Evolutionary conservation across 53 echinoderm and acorn worm species (phyloP).

Genomic region (Zoroaster sp.): DNA sequence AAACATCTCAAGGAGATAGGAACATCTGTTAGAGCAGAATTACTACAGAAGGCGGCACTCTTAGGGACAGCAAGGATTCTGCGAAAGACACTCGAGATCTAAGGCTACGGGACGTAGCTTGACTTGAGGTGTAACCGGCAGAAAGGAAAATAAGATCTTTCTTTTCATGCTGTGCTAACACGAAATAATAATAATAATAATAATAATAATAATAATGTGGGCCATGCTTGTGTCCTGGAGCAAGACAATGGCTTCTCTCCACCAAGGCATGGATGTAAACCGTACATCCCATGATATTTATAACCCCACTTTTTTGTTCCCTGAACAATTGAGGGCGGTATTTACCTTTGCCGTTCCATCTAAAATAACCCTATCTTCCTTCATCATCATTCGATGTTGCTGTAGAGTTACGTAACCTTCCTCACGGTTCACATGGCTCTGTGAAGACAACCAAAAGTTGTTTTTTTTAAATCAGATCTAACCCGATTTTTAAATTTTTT

Average conservation of each 20-base stretch:
- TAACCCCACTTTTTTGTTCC: no score
- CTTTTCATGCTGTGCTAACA: not conserved
- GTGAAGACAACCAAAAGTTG: not conserved
- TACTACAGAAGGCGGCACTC: no score
- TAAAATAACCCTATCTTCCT: constrained; percentile 78
- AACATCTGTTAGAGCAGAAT: no score
- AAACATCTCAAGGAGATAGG: no score
- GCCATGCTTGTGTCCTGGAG: not conserved
- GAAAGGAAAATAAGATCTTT: not conserved
- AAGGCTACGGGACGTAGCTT: no score
- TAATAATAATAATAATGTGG: not conserved
- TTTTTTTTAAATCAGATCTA: not conserved
- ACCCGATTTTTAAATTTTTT: no score
- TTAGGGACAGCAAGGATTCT: no score
- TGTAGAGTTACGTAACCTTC: constrained; percentile 88
- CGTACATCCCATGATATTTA: not conserved
- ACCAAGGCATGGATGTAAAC: not conserved
- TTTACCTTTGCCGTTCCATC: constrained; percentile 85
- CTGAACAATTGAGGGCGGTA: not conserved
- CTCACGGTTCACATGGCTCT: constrained; percentile 91
- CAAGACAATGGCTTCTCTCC: not conserved
- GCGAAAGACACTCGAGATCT: no score
- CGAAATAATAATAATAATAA: not conserved
- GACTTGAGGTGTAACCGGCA: no score
- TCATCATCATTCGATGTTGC: constrained; percentile 91